These are phyloP conservation scores for Lepidonotus clava DNA, from an alignment of 2,888 invertebrate genomes.

Conservation along the genomic window DNA sequence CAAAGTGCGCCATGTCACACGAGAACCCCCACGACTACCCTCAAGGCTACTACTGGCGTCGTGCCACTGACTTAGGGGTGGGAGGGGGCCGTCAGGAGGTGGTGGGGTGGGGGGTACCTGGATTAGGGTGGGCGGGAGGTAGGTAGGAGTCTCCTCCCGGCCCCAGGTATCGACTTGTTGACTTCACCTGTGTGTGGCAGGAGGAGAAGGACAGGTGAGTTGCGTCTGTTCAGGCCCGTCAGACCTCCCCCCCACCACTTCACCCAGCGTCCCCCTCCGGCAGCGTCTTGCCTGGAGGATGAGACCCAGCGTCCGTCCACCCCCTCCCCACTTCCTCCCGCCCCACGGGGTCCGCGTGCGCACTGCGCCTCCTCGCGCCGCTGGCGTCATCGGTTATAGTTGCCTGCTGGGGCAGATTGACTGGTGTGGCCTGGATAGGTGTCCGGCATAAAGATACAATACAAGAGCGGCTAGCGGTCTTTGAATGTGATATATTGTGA, in stretches of 20 bases:
- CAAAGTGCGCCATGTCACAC: too few relatives aligned
- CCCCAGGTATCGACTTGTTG: slow-evolving; percentile 36
- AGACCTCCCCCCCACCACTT: background rate
- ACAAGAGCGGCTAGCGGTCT: too few relatives aligned
- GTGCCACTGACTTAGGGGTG: background rate
- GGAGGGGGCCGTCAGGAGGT: background rate
- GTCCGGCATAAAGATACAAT: too few relatives aligned
- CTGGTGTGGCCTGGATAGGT: too few relatives aligned
- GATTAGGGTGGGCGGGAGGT: background rate
- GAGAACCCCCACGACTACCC: background rate
- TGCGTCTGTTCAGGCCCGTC: background rate
- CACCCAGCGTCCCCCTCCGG: background rate
- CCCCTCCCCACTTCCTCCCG: too few relatives aligned
- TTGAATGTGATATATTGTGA: too few relatives aligned
- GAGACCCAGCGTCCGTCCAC: too few relatives aligned
- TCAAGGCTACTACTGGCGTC: background rate
- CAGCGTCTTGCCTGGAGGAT: too few relatives aligned
- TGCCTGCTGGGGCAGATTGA: too few relatives aligned
- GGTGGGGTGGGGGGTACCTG: background rate
- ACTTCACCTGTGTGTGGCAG: slow-evolving; percentile 5
- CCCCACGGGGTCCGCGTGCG: too few relatives aligned
- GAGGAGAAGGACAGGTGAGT: background rate
- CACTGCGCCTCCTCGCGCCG: too few relatives aligned
- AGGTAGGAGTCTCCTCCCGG: slow-evolving; percentile 4
- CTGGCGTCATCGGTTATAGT: too few relatives aligned